A percentile compares a stretch with the other conserved stretches of the same genome.
phyloP scores from a whole-genome alignment of 2,888 invertebrate genomes.

The Pandemis cinnamomeana region DNA sequence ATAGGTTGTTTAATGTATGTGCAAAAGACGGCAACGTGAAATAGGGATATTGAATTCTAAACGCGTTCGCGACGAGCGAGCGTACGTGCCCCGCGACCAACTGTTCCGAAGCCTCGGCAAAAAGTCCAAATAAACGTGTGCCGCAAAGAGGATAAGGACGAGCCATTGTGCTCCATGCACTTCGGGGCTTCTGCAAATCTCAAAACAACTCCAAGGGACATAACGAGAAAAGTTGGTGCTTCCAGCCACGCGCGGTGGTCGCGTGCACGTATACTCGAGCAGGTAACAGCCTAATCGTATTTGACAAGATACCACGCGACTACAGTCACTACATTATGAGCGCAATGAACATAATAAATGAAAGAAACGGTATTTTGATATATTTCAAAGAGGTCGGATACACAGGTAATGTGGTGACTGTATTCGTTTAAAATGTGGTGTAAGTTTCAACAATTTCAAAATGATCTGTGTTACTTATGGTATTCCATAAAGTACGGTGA shows the following conservation, averaged over 20 bases:
- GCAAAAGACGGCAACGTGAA: conserved; percentile 67
- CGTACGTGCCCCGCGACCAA: conserved; percentile 73
- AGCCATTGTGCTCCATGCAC: conserved; percentile 73
- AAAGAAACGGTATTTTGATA: not conserved
- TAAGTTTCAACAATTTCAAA: no score
- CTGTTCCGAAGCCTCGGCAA: conserved; percentile 66
- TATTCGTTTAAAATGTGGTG: no score
- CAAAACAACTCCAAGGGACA: conserved; percentile 70
- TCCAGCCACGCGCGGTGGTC: conserved; percentile 36
- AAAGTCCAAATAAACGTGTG: conserved; percentile 72
- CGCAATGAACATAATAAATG: not conserved
- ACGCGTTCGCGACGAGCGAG: conserved; percentile 69
- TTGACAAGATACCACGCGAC: not conserved
- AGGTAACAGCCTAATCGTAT: conserved; percentile 13
- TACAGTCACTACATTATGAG: no score
- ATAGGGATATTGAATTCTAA: conserved; percentile 77
- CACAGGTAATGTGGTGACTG: no score
- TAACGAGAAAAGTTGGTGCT: conserved; percentile 76
- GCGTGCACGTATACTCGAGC: conserved; percentile 41
- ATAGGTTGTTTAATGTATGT: conserved; percentile 65
- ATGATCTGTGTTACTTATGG: no score
- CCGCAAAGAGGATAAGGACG: conserved; percentile 67
- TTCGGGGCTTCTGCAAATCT: conserved; percentile 69
- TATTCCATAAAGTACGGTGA: no score
- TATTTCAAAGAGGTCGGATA: no score